Conservation (phyloP, 1,140 invertebrate genomes). For the Galleria mellonella region DNA sequence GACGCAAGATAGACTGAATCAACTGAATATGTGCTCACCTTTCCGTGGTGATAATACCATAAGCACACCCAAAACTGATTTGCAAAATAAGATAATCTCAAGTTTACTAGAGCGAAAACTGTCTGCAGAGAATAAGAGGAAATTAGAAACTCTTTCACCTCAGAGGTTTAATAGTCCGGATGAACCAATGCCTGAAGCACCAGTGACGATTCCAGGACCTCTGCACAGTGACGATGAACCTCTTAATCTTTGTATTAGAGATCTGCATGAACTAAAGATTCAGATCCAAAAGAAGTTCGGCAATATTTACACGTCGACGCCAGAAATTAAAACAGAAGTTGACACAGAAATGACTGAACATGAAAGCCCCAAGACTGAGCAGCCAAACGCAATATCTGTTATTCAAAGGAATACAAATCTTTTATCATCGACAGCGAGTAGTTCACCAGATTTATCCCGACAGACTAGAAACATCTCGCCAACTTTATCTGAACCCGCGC, state of each 20-base stretch:
- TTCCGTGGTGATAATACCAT: slow-evolving; percentile 25
- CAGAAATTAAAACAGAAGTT: slow-evolving; percentile 63
- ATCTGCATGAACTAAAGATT: slow-evolving; percentile 80
- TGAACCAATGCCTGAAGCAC: slow-evolving; percentile 52
- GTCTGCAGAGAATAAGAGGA: slow-evolving; percentile 77
- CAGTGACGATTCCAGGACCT: slow-evolving; percentile 43
- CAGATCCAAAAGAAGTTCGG: slow-evolving; percentile 77
- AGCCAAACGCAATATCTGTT: slow-evolving; percentile 68
- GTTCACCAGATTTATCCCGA: slow-evolving; percentile 51
- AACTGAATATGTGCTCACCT: slow-evolving; percentile 20
- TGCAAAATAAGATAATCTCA: slow-evolving; percentile 82
- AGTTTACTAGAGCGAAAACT: slow-evolving; percentile 80
- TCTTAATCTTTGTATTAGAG: slow-evolving; percentile 88
- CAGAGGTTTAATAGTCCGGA: slow-evolving; percentile 41
- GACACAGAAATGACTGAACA: slow-evolving; percentile 76
- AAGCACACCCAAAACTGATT: slow-evolving; percentile 69
- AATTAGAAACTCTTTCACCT: slow-evolving; percentile 44
- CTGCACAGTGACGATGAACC: slow-evolving; percentile 80
- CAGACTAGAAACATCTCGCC: slow-evolving; percentile 42
- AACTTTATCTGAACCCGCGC: slow-evolving; percentile 74
- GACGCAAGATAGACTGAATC: slow-evolving; percentile 30
- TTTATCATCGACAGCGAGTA: slow-evolving; percentile 29
- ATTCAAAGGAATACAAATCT: slow-evolving; percentile 59
- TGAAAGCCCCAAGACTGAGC: slow-evolving; percentile 73
- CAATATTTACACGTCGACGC: slow-evolving; percentile 73